Conservation (phyloP, 2,888 invertebrate genomes). For the Mantis religiosa region DNA sequence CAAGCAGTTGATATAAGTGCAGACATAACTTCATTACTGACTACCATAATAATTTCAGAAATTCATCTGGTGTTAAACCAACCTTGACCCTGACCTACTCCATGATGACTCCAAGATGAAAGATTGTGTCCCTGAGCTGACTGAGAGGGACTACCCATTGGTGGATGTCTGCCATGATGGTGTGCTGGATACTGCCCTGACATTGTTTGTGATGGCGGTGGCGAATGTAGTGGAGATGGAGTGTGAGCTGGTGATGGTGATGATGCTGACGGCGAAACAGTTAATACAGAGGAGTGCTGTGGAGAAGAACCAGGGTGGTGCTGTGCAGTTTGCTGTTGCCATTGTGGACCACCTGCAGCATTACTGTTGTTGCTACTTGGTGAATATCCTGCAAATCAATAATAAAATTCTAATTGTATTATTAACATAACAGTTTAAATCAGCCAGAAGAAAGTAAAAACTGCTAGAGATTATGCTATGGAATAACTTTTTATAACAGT, state of each 20-base stretch:
- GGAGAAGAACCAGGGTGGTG: constrained; percentile 9
- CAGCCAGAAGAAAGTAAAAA: too few species aligned
- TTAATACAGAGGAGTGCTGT: constrained; percentile 11
- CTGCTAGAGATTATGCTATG: too few species aligned
- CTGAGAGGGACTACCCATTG: constrained; percentile 17
- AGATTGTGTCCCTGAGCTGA: constrained; percentile 18
- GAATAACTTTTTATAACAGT: too few species aligned
- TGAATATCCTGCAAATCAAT: not conserved
- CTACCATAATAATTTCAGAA: too few species aligned
- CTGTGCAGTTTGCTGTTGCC: constrained; percentile 9
- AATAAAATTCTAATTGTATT: too few species aligned
- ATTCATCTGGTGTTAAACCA: not conserved
- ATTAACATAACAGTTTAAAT: too few species aligned
- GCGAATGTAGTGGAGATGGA: not conserved
- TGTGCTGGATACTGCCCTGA: constrained; percentile 30
- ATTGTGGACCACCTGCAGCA: not conserved
- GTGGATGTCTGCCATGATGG: constrained; percentile 25
- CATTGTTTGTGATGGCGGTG: constrained; percentile 10
- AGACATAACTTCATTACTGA: too few species aligned
- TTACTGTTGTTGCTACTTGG: not conserved
- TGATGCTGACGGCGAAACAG: not conserved
- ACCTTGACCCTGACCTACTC: not conserved
- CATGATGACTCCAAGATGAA: constrained; percentile 21
- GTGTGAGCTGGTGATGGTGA: not conserved
- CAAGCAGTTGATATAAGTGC: too few species aligned